Percentiles rank a stretch among this genome's conserved stretches.
Evolutionary conservation across 2,888 invertebrate species (phyloP).

Genomic region (Drosophila tanythrix): DNA sequence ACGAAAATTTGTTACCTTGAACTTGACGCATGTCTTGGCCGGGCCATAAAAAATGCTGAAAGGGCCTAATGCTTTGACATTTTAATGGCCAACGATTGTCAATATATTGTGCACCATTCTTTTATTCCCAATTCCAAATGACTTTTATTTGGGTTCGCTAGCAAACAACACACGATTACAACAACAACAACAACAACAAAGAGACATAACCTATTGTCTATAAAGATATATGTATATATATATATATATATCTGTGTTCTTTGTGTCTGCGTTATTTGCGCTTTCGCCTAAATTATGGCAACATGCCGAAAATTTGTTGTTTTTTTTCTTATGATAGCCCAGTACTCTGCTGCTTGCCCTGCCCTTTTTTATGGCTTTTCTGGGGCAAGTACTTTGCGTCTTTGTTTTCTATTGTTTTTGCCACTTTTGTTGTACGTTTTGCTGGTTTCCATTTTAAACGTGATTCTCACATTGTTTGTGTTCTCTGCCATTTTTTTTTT

Average conservation of each 20-base stretch:
- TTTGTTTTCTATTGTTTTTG: conserved; percentile 37
- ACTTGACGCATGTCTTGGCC: conserved; percentile 57
- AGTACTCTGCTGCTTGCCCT: conserved; percentile 6
- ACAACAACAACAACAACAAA: conserved; percentile 22
- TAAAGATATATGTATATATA: conserved; percentile 7
- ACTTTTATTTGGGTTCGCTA: conserved; percentile 26
- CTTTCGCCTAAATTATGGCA: conserved; percentile 66
- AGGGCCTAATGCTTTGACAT: conserved; percentile 55
- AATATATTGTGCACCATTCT: conserved; percentile 61
- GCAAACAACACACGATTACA: conserved; percentile 25
- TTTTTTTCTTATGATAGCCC: conserved; percentile 42
- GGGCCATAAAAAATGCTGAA: conserved; percentile 51
- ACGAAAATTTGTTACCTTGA: conserved; percentile 63
- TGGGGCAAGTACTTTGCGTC: conserved; percentile 40
- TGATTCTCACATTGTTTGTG: conserved; percentile 23
- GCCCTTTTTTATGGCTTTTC: conserved; percentile 36
- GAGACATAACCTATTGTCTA: conserved; percentile 44
- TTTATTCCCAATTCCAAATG: conserved; percentile 43
- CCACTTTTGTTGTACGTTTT: conserved; percentile 17
- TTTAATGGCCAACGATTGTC: conserved; percentile 73
- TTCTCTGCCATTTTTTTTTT: conserved; percentile 9
- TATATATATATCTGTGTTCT: not conserved
- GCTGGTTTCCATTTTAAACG: conserved; percentile 28
- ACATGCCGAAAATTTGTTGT: conserved; percentile 63
- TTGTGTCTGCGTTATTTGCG: conserved; percentile 28